Conservation (phyloP, 2,113 vertebrate genomes). For the Cercocebus atys region DNA sequence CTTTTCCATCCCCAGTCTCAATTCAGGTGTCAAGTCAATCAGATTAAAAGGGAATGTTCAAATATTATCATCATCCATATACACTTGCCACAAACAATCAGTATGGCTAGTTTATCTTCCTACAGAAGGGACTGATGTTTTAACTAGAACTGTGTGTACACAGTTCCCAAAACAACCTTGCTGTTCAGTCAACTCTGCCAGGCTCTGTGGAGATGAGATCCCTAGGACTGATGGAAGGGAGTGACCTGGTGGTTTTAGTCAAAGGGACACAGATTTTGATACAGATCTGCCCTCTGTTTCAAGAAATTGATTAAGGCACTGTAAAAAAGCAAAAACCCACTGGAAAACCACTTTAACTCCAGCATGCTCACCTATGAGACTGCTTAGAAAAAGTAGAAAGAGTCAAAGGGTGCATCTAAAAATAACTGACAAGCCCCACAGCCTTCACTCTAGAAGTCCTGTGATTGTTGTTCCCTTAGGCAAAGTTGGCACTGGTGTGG, state of each 20-base stretch:
- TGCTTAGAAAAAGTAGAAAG: neutral
- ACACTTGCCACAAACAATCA: neutral
- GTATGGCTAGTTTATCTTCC: neutral
- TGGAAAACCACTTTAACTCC: neutral
- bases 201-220: neutral
- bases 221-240: neutral
- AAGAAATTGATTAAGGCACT: neutral
- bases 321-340: too few relatives aligned
- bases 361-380: neutral
- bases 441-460: neutral
- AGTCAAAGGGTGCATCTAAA: constrained; percentile 22
- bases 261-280: neutral
- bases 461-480: neutral
- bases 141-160: neutral
- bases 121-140: neutral
- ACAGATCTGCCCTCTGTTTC: neutral
- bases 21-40: neutral
- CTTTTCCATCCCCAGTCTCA: neutral
- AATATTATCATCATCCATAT: neutral
- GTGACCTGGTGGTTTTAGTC: neutral
- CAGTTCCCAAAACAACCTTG: neutral
- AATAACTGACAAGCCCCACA: constrained; percentile 39
- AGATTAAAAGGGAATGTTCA: neutral
- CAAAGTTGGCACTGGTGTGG: neutral
- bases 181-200: neutral